phyloP scores from a whole-genome alignment of 2,797 vertebrate species.

The Chaenodraco wilsoni region DNA sequence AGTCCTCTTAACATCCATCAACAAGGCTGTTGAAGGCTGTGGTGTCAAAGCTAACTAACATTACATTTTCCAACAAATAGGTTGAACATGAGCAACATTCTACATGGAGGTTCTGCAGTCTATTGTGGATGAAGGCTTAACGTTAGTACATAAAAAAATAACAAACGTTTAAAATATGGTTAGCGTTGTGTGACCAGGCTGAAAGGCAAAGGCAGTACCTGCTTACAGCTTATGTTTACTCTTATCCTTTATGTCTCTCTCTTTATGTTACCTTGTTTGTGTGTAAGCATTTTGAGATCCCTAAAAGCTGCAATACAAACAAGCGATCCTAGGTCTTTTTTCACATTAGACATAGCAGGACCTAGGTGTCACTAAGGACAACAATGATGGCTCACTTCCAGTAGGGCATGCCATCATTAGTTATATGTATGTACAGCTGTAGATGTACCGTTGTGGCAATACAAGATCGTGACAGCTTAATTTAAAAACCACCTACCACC shows the following conservation, averaged over 20 bases:
- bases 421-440: neutral
- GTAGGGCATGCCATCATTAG: neutral
- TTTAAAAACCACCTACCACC: neutral
- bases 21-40: neutral
- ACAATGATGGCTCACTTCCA: neutral
- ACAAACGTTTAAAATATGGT: neutral
- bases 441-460: neutral
- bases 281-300: neutral
- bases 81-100: neutral
- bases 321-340: neutral
- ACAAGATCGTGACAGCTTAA: neutral
- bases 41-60: neutral
- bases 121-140: neutral
- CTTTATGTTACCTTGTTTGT: neutral
- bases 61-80: neutral
- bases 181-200: neutral
- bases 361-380: neutral
- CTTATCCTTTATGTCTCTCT: neutral
- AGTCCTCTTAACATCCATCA: neutral
- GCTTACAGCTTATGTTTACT: neutral
- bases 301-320: neutral
- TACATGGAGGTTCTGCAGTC: neutral
- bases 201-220: no score
- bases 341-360: neutral
- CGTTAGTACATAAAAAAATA: neutral